These are phyloP conservation scores for Callinectes sapidus DNA, from an alignment of 2,888 invertebrate species.

Conservation along the genomic window DNA sequence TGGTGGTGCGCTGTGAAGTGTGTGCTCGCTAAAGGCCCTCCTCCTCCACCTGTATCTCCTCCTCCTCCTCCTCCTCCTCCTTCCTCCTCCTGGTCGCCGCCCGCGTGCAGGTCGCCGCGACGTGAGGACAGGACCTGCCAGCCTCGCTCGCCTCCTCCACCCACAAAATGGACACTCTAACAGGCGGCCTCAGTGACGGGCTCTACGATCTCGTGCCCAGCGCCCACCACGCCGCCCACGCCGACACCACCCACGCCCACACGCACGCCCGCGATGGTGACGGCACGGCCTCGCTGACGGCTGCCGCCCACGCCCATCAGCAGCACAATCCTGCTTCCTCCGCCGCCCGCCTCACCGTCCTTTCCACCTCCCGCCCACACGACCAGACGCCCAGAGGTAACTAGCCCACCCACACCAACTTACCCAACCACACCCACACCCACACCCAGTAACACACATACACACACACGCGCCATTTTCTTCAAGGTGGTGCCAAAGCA, in stretches of 20 bases:
- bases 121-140: conserved; percentile 21
- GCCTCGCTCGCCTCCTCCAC: conserved; percentile 17
- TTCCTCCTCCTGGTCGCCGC: conserved; percentile 1
- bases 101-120: conserved; percentile 24
- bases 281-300: conserved; percentile 36
- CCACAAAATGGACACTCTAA: conserved; percentile 62
- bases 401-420: not conserved
- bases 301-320: conserved; percentile 46
- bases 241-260: conserved; percentile 69
- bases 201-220: conserved; percentile 59
- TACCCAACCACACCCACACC: not conserved
- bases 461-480: not conserved
- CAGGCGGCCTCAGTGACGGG: conserved; percentile 59
- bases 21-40: conserved; percentile 11
- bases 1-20: conserved; percentile 42
- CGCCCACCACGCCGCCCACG: conserved; percentile 57
- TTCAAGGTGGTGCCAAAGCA: not conserved
- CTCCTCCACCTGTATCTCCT: not conserved
- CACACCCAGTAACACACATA: not conserved
- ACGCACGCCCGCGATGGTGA: conserved; percentile 54
- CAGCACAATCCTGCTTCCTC: conserved; percentile 58
- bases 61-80: not conserved
- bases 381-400: conserved; percentile 64
- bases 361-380: conserved; percentile 62
- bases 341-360: conserved; percentile 62